Evolutionary conservation across 2,113 vertebrate genomes (phyloP).

Genomic region (Callocephalon fimbriatum): DNA sequence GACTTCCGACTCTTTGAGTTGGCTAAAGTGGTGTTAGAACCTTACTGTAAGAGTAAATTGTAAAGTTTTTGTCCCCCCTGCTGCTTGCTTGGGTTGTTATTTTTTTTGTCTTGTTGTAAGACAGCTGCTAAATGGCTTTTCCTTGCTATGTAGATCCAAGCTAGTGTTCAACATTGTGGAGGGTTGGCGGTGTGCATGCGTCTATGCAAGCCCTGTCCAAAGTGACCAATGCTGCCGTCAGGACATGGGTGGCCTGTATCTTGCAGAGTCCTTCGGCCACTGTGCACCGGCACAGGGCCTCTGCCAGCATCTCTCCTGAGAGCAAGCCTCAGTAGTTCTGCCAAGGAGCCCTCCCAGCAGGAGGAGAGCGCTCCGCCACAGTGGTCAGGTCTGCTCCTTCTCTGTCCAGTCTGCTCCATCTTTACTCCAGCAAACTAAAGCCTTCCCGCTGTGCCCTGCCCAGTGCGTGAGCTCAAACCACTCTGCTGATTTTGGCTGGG

Average conservation of each 20-base stretch:
- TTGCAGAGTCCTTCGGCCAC: background rate
- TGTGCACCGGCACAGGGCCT: fast-evolving
- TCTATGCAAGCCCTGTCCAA: fast-evolving
- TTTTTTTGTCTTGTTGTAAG: background rate
- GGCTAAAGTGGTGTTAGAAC: background rate
- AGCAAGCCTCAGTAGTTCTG: fast-evolving
- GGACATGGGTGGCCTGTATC: too few relatives aligned
- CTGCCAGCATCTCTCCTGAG: background rate
- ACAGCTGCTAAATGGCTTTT: background rate
- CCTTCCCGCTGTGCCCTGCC: background rate
- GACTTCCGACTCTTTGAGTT: background rate
- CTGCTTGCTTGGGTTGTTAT: background rate
- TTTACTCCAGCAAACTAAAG: background rate
- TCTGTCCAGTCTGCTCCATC: background rate
- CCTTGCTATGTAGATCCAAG: background rate
- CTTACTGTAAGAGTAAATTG: background rate
- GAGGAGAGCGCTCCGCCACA: fast-evolving
- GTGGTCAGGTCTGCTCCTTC: background rate
- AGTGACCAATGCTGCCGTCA: fast-evolving
- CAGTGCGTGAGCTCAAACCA: background rate
- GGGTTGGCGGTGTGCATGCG: background rate
- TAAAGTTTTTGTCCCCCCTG: background rate
- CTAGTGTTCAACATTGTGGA: background rate
- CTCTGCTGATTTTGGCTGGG: background rate
- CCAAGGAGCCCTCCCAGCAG: background rate